phyloP scores from a whole-genome alignment of 2,113 vertebrate species.

The Ochotona princeps region DNA sequence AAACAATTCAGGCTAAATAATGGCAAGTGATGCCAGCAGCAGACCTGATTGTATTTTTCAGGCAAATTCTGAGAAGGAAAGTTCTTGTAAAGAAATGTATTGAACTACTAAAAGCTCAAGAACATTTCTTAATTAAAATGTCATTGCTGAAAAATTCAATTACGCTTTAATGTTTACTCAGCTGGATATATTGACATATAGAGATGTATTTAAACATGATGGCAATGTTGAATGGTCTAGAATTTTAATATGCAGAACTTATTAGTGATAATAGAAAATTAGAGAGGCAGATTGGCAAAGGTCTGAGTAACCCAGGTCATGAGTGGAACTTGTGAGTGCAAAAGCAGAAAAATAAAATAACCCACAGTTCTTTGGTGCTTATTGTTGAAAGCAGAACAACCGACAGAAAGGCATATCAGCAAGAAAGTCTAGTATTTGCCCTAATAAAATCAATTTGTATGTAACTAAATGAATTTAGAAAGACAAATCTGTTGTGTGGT shows the following conservation, averaged over 20 bases:
- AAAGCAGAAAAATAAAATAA: conserved; percentile 22
- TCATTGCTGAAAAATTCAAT: conserved; percentile 82
- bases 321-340: conserved; percentile 26
- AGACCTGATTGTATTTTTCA: conserved; percentile 31
- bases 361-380: neutral
- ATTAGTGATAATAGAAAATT: conserved; percentile 66
- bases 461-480: neutral
- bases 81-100: conserved; percentile 63
- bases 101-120: conserved; percentile 70
- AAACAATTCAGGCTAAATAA: neutral
- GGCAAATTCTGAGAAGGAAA: neutral
- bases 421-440: neutral
- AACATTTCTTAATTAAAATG: conserved; percentile 82
- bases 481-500: neutral
- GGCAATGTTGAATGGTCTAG: conserved; percentile 52
- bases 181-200: conserved; percentile 73
- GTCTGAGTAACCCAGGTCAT: conserved; percentile 41
- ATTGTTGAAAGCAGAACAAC: neutral
- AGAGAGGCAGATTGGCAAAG: conserved; percentile 27
- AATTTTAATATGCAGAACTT: conserved; percentile 74
- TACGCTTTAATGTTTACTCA: conserved; percentile 79
- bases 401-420: neutral
- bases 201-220: conserved; percentile 73
- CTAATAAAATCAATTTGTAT: neutral
- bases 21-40: neutral